A percentile compares a stretch with the other conserved stretches of the same genome.
phyloP scores from a whole-genome alignment of 2,113 vertebrate species.

The Empidonax traillii region DNA sequence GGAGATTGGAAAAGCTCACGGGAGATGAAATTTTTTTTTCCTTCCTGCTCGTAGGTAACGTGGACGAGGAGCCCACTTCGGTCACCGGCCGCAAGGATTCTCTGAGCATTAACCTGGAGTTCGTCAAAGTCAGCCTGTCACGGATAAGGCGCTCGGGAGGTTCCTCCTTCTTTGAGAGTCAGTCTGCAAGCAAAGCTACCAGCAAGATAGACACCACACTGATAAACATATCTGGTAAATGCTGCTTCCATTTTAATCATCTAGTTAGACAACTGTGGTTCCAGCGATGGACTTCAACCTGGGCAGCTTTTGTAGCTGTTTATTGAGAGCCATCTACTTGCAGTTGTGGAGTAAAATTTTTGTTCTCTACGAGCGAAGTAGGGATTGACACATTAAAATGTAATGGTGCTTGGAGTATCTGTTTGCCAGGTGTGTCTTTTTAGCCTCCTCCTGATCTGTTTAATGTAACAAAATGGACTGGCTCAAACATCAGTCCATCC shows the following conservation, averaged over 20 bases:
- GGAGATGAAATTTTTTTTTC: not conserved
- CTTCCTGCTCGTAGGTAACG: slow-evolving; percentile 76
- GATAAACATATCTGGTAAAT: slow-evolving; percentile 97
- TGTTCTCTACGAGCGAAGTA: not conserved
- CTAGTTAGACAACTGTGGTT: not conserved
- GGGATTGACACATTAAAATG: not conserved
- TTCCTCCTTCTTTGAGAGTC: slow-evolving; percentile 89
- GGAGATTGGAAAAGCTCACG: not conserved
- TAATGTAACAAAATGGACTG: not conserved
- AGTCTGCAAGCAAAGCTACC: slow-evolving; percentile 80
- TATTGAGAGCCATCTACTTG: not conserved
- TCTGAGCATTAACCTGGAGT: slow-evolving; percentile 96
- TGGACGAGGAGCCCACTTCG: slow-evolving; percentile 93
- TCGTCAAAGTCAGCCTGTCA: slow-evolving; percentile 97
- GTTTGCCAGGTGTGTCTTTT: not conserved
- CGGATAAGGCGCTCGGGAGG: slow-evolving; percentile 92
- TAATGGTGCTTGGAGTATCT: not conserved
- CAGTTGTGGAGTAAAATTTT: not conserved
- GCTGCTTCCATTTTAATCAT: not conserved
- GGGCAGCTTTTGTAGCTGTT: not conserved
- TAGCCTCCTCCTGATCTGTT: not conserved
- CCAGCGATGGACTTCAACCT: not conserved
- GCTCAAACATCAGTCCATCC: not conserved
- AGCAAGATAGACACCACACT: slow-evolving; percentile 96
- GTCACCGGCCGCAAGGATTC: slow-evolving; percentile 98